A percentile compares a stretch with the other conserved stretches of the same genome.
Evolutionary conservation across 2,113 vertebrate genomes (phyloP).

Genomic region (Poecilia latipinna): DNA sequence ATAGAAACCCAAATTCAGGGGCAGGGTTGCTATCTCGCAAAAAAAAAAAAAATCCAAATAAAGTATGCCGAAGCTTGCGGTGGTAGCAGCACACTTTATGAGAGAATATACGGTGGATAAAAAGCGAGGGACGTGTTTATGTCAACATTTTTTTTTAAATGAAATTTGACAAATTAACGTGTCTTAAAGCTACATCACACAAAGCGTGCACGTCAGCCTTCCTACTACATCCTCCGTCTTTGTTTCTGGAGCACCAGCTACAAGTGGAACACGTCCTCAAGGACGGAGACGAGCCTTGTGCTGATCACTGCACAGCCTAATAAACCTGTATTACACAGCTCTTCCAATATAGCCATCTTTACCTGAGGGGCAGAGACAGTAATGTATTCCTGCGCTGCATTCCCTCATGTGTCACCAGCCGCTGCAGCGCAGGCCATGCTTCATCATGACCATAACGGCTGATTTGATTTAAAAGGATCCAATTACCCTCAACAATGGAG

Average conservation of each 20-base stretch:
- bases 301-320: slow-evolving; percentile 66
- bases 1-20: too few relatives aligned
- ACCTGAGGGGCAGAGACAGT: slow-evolving; percentile 61
- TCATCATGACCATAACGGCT: slow-evolving; percentile 72
- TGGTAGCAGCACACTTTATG: neutral
- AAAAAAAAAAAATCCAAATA: too few relatives aligned
- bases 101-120: neutral
- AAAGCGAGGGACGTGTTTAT: slow-evolving; percentile 11
- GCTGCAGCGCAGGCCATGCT: slow-evolving; percentile 55
- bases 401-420: slow-evolving; percentile 58
- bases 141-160: neutral
- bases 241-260: slow-evolving; percentile 46
- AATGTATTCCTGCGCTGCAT: slow-evolving; percentile 68
- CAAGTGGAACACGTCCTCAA: slow-evolving; percentile 60
- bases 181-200: neutral
- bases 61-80: neutral
- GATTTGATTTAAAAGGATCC: slow-evolving; percentile 80
- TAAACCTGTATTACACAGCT: slow-evolving; percentile 71
- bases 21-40: too few relatives aligned
- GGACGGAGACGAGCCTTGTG: slow-evolving; percentile 53
- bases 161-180: neutral
- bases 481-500: slow-evolving; percentile 76
- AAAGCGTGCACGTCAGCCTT: neutral
- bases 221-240: slow-evolving; percentile 21
- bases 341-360: slow-evolving; percentile 58